phyloP scores from a whole-genome alignment of 2,113 vertebrate genomes.

The Amphilophus citrinellus region DNA sequence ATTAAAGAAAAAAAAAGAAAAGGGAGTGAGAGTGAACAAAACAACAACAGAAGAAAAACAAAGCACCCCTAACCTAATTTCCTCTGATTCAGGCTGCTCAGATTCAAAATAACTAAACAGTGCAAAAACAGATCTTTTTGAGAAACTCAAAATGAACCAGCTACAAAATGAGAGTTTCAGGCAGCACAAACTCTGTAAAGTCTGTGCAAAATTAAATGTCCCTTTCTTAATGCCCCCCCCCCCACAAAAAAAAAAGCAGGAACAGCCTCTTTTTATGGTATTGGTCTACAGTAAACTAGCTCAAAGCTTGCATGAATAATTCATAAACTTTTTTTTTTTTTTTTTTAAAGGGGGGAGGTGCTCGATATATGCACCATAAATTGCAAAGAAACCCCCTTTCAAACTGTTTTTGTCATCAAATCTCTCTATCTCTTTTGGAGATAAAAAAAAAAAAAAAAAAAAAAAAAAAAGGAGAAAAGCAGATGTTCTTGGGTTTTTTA shows the following conservation, averaged over 20 bases:
- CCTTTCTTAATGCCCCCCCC: neutral
- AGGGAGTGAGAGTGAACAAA: constrained; percentile 62
- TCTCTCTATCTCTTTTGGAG: constrained; percentile 66
- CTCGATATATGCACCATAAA: constrained; percentile 60
- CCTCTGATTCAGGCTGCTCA: constrained; percentile 67
- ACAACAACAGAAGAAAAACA: constrained; percentile 72
- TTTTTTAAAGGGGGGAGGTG: constrained; percentile 28
- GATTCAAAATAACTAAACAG: constrained; percentile 71
- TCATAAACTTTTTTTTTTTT: constrained; percentile 48
- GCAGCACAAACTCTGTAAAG: constrained; percentile 24
- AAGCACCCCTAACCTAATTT: constrained; percentile 76
- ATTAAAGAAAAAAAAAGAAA: constrained; percentile 64
- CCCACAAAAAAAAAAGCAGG: neutral
- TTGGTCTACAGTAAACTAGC: constrained; percentile 66
- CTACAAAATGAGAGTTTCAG: constrained; percentile 56
- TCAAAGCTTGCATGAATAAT: constrained; percentile 79
- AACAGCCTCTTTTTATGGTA: constrained; percentile 46
- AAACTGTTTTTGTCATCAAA: constrained; percentile 65
- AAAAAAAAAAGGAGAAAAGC: constrained; percentile 30
- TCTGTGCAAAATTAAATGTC: constrained; percentile 39
- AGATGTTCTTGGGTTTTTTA: constrained; percentile 65
- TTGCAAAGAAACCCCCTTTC: constrained; percentile 28
- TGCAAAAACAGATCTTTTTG: constrained; percentile 54
- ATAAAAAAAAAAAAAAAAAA: constrained; percentile 30
- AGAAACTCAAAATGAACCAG: constrained; percentile 45